Percentiles rank a stretch among this genome's conserved stretches.
Evolutionary conservation across 2,797 vertebrate genomes (phyloP).

Genomic region (Falco concolor): DNA sequence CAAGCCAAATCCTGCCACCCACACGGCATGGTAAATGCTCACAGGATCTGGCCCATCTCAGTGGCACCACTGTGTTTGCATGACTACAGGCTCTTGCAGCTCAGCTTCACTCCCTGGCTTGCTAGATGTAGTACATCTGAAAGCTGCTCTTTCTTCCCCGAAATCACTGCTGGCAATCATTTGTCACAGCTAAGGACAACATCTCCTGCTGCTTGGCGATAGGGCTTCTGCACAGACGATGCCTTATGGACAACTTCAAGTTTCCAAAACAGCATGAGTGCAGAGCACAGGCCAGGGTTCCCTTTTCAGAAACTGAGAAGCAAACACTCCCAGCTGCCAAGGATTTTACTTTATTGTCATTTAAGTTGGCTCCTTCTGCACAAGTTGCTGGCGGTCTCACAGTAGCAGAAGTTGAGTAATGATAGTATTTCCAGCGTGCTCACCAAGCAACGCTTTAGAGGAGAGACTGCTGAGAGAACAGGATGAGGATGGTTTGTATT

Average conservation of each 20-base stretch:
- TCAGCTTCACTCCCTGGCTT: background rate
- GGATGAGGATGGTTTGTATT: conserved; percentile 58
- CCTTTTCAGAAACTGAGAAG: conserved; percentile 42
- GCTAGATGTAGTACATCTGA: background rate
- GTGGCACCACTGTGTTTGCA: background rate
- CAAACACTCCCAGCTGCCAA: conserved; percentile 66
- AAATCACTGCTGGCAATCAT: conserved; percentile 23
- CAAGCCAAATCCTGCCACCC: background rate
- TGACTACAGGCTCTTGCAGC: background rate
- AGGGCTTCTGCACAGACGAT: conserved; percentile 33
- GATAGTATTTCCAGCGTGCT: conserved; percentile 71
- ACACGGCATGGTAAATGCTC: background rate
- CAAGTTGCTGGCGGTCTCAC: conserved; percentile 58
- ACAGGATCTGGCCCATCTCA: background rate
- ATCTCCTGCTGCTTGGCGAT: conserved; percentile 47
- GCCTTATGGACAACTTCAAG: conserved; percentile 57
- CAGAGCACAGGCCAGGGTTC: conserved; percentile 8
- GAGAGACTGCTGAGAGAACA: conserved; percentile 49
- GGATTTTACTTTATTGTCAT: conserved; percentile 74
- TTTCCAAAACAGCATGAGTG: conserved; percentile 68
- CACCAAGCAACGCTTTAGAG: conserved; percentile 31
- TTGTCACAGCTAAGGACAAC: conserved; percentile 56
- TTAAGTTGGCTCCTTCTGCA: conserved; percentile 63
- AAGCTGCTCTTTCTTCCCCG: conserved; percentile 47
- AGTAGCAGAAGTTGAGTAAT: conserved; percentile 60